Evolutionary conservation across 2,113 vertebrate species (phyloP), one percentile per base, ranked within the genome.

Genomic region (Ameiurus melas): DNA sequence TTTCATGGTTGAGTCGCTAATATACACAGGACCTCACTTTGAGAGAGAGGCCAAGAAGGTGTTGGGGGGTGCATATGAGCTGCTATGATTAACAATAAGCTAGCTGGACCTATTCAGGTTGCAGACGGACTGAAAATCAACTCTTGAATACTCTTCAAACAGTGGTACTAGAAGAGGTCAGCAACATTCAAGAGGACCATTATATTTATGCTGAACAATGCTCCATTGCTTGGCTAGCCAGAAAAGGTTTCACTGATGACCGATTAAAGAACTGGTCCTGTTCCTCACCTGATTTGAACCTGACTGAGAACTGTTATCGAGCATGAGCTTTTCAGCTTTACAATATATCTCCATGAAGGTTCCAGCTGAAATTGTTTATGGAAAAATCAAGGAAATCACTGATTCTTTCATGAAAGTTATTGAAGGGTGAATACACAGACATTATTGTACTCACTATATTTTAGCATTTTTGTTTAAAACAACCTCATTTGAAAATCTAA

Each of bases 21-120:
- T 85, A 17, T n/a, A 80, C n/a, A 20, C 25, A 53, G 27, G 83
- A 22, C 75, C 60, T 17, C 75, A 81, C 39, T 79, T 87, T n/a
- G 53, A 85, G 19, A 60, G 51, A 83, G 33, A 30, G 17, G 33
- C 22, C 79, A 30, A 53, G 51, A 83, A 82, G 64, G 33, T 87
- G 30, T 33, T 14, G 33, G 57, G 64, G 22, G 51, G 78, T 71
- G 58, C 47, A 73, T 83, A 53, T 83, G 79, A n/a, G 64, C 53
- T 70, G 51, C 25, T 20, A n/a, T 73, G 13, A 87, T 81, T 81
- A 39, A 87, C 79, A 33, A 58, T 87, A 60, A 87, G 47, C 62
- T 81, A 39, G 60, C 16, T 83, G 4, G 10, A 87, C 30, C 51
- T 83, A 43, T 83, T 57, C 36, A 20, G 51, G 79, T 71, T 87